Evolutionary conservation across 2,888 invertebrate genomes (phyloP).

Genomic region (Emesis furor): DNA sequence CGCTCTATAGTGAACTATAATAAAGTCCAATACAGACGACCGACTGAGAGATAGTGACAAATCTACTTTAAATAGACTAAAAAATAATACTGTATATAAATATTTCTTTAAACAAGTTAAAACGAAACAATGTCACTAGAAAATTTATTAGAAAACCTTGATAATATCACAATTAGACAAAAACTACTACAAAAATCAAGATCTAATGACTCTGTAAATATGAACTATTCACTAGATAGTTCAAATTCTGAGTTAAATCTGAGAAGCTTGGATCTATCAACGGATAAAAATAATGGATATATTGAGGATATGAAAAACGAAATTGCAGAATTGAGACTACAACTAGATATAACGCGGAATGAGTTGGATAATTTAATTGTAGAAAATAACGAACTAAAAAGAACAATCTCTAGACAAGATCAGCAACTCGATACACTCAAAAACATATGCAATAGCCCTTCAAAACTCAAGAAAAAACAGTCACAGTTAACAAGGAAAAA

Average conservation of each 20-base stretch:
- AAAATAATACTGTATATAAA: too few species aligned
- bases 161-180: neutral
- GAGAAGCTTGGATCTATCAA: conserved; percentile 5
- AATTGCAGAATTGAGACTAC: conserved; percentile 9
- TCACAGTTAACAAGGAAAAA: conserved; percentile 1
- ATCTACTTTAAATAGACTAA: too few species aligned
- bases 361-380: conserved; percentile 17
- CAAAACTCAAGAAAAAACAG: neutral
- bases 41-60: too few species aligned
- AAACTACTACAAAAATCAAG: neutral
- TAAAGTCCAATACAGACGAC: too few species aligned
- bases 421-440: conserved; percentile 18
- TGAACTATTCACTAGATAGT: neutral
- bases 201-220: neutral
- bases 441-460: conserved; percentile 14
- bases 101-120: too few species aligned
- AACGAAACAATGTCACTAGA: neutral
- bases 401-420: neutral
- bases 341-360: neutral
- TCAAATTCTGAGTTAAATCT: neutral
- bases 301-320: conserved; percentile 21
- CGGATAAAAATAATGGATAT: neutral
- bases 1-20: too few species aligned
- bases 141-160: neutral
- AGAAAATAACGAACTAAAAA: conserved; percentile 22